Conservation (phyloP, 1,140 invertebrate species). For the Heliconius himera region DNA sequence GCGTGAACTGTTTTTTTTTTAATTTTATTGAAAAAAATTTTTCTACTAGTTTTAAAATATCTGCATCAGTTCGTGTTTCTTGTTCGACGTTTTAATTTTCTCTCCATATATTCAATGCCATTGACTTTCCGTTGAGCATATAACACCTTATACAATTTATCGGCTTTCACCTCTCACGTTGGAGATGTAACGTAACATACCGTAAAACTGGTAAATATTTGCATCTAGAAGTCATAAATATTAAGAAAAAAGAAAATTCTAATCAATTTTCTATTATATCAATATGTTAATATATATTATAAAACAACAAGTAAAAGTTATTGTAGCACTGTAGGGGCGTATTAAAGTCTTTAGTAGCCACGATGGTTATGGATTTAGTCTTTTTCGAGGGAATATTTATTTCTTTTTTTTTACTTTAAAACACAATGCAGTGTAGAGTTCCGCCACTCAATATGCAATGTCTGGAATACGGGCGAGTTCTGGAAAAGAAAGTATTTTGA, state of each 20-base stretch:
- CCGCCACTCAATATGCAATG: no score
- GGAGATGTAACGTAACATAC: slow-evolving; percentile 49
- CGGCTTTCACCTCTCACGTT: slow-evolving; percentile 67
- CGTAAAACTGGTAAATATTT: slow-evolving; percentile 22
- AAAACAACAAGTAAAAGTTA: background rate
- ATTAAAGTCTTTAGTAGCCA: no score
- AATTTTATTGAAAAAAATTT: no score
- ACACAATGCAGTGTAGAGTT: no score
- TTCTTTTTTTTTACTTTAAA: no score
- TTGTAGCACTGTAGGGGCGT: no score
- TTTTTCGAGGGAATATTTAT: no score
- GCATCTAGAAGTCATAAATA: background rate
- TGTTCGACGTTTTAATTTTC: slow-evolving; percentile 29
- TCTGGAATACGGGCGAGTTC: no score
- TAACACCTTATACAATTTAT: slow-evolving; percentile 57
- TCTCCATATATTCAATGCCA: slow-evolving; percentile 45
- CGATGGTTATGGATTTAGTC: no score
- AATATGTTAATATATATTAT: background rate
- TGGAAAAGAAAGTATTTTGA: no score
- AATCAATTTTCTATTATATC: background rate
- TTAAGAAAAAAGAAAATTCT: background rate
- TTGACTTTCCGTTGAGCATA: slow-evolving; percentile 39
- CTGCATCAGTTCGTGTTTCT: background rate
- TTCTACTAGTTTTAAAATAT: background rate
- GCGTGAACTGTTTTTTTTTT: no score